These are phyloP conservation scores for Chaetogeoica ovagalla DNA, from an alignment of 2,888 invertebrate species.

Conservation along the genomic window DNA sequence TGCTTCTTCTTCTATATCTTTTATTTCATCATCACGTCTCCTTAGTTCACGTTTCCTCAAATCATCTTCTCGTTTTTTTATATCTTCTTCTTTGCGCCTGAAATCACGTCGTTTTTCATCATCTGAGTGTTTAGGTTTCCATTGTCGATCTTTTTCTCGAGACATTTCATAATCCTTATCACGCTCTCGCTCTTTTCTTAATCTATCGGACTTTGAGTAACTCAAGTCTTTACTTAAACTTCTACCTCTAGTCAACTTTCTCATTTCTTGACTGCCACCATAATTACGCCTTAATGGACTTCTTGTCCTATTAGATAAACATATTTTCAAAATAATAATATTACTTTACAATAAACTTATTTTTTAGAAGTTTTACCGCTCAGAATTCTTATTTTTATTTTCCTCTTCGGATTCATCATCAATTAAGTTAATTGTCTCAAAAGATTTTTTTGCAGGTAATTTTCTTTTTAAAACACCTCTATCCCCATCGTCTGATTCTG, in stretches of 20 bases:
- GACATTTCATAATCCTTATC: conserved; percentile 51
- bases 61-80: conserved; percentile 50
- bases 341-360: neutral
- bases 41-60: conserved; percentile 52
- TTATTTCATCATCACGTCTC: conserved; percentile 59
- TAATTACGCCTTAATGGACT: conserved; percentile 30
- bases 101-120: conserved; percentile 45
- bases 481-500: conserved; percentile 58
- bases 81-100: conserved; percentile 51
- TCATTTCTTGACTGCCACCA: conserved; percentile 22
- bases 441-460: conserved; percentile 54
- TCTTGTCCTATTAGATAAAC: conserved; percentile 19
- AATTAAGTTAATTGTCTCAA: conserved; percentile 57
- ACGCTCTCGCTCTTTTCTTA: conserved; percentile 48
- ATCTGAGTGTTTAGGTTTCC: conserved; percentile 48
- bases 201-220: conserved; percentile 31
- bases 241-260: conserved; percentile 27
- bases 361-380: conserved; percentile 4
- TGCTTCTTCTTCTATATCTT: conserved; percentile 58
- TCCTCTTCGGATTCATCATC: conserved; percentile 57
- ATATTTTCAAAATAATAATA: neutral
- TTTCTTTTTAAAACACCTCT: conserved; percentile 45
- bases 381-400: conserved; percentile 32
- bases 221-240: conserved; percentile 28
- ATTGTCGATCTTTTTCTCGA: conserved; percentile 51